Conservation (phyloP, 2,797 vertebrate genomes). For the Poecilia wingei region DNA sequence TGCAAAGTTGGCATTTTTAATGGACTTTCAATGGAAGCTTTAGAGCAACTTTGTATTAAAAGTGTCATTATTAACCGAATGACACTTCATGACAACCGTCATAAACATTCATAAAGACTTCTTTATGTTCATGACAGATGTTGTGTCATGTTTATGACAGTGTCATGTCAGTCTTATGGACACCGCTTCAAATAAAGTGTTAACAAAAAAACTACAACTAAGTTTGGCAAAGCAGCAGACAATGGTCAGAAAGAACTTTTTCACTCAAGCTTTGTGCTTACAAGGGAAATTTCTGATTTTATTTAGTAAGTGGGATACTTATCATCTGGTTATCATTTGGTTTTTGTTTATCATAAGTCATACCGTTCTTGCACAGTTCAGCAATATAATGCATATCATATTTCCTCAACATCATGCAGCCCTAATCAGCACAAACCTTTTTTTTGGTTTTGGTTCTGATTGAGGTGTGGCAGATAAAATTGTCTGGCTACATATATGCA, state of each 20-base stretch:
- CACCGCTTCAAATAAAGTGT: too few species aligned
- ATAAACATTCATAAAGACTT: too few species aligned
- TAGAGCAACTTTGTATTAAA: too few species aligned
- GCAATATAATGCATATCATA: neutral
- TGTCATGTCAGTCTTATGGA: too few species aligned
- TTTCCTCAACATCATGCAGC: neutral
- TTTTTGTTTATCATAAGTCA: neutral
- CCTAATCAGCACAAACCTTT: constrained; percentile 1
- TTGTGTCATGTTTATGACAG: too few species aligned
- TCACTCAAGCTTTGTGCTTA: neutral
- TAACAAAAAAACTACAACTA: neutral
- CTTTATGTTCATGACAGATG: too few species aligned
- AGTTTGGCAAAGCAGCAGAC: neutral
- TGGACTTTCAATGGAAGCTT: too few species aligned
- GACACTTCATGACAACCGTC: too few species aligned
- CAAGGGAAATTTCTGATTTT: neutral
- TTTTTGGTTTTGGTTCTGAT: neutral
- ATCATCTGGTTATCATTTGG: neutral
- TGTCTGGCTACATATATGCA: neutral
- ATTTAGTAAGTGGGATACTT: neutral
- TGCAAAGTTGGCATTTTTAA: too few species aligned
- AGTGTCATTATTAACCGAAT: too few species aligned
- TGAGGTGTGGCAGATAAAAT: neutral
- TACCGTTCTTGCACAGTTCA: neutral
- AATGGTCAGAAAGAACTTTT: neutral